phyloP scores from a whole-genome alignment of 2,113 vertebrate species.

The Microtus pennsylvanicus region DNA sequence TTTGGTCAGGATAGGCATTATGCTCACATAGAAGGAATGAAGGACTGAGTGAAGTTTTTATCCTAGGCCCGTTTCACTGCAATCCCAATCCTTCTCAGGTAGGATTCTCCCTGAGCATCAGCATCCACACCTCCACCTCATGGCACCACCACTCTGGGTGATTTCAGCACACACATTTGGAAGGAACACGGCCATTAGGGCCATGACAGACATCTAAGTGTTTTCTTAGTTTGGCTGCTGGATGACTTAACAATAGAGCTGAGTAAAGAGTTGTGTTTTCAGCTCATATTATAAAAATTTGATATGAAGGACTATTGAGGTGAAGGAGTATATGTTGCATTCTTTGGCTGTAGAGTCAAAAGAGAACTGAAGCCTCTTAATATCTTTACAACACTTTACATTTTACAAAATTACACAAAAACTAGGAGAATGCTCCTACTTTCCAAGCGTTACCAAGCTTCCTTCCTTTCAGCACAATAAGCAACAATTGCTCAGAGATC shows the following conservation, averaged over 20 bases:
- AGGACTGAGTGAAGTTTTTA: too few relatives aligned
- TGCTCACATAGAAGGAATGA: background rate
- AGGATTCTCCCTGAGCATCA: background rate
- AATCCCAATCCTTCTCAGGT: background rate
- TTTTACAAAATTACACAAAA: background rate
- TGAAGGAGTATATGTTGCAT: background rate
- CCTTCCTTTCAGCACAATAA: background rate
- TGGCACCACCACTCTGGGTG: background rate
- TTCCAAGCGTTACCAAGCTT: background rate
- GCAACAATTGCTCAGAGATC: background rate
- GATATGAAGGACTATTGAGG: background rate
- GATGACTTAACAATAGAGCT: background rate
- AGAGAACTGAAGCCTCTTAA: background rate
- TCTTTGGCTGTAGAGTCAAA: background rate
- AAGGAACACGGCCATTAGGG: background rate
- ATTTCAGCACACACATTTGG: background rate
- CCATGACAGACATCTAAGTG: background rate
- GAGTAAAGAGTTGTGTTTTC: background rate
- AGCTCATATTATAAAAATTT: background rate
- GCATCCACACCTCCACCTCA: background rate
- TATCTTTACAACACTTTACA: slow-evolving; percentile 26
- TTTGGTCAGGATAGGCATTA: background rate
- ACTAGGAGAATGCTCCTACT: background rate
- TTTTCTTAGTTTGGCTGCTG: background rate
- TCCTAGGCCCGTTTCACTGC: background rate